Base-by-base conservation (phyloP, 2,113 vertebrate species). In the Embiotoca jacksoni region DNA sequence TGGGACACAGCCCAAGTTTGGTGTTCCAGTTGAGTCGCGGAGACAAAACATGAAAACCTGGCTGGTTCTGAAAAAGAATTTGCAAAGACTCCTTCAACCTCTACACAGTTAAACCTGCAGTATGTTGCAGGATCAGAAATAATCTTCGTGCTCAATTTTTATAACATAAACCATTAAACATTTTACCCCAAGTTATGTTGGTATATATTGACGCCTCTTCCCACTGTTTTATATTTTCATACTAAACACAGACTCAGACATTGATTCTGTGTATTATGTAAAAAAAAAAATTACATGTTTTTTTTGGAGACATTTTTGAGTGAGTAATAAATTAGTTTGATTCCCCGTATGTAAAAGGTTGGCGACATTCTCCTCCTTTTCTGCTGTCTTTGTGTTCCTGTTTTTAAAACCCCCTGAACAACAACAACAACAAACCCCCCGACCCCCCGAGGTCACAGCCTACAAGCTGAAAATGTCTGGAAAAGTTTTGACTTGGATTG, bases 111-210 rank as follows among this genome's bases (percentile, higher is more conserved):
- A 49, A 49, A 32, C n/a, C 0, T 3, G 0, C 47, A 69, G 55
- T 6, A 44, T 7, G 41, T 44, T 44, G 41, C 10, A 44, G 4
- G 13, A 68, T 13, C 65, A 44, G 36, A 68, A n/a, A 15, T 55
- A 1, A 32, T 44, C 31, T 39, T n/a, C 49, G 11, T 68, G 52
- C n/a, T 68, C 7, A 55, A n/a, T 71, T 44, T 58, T 70, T 49
- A 47, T 16, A 23, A 37, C 32, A 50, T 71, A 35, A 16, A 36
- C 1, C 13, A 59, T 70, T 6, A 49, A 66, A 3, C 14, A 50
- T 16, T 41, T n/a, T 30, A 10, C 10, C 4, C 0, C 33, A 13
- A 72, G 49, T 35, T 54, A 32, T 53, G 7, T 23, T 53, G 31
- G 7, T 41, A 46, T 63, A 53, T 63, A 5, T 23, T 30, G 35